Evolutionary conservation across 2,888 invertebrate species (phyloP).

Genomic region (Polietes domitor): DNA sequence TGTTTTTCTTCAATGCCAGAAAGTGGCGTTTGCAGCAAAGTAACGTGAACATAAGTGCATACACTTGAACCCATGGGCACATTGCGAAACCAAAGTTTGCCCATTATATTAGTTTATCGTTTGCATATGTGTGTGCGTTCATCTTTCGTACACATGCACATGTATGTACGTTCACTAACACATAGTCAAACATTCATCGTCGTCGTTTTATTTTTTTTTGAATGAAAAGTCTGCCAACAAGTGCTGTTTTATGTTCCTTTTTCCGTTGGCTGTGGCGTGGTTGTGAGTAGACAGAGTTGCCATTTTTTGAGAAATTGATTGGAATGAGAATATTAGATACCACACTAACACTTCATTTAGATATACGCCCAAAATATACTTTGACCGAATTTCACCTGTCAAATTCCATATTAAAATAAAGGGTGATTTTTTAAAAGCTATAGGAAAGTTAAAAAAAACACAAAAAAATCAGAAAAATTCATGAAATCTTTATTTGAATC

Average conservation of each 20-base stretch:
- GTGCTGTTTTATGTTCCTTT: not conserved
- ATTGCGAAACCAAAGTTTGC: not conserved
- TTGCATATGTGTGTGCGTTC: not conserved
- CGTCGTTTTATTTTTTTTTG: not conserved
- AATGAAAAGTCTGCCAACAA: not conserved
- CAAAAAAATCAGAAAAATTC: no score
- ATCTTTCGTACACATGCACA: not conserved
- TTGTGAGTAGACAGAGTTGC: not conserved
- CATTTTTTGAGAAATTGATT: not conserved
- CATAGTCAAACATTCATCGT: not conserved
- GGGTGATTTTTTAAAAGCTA: no score
- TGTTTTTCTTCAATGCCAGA: no score
- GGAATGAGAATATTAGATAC: no score
- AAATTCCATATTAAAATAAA: no score
- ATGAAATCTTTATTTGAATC: no score
- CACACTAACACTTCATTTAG: no score
- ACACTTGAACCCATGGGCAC: not conserved
- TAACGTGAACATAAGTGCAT: not conserved
- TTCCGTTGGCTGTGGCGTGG: not conserved
- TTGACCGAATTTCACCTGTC: no score
- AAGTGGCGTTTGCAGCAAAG: no score
- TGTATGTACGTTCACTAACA: not conserved
- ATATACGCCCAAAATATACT: no score
- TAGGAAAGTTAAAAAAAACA: no score
- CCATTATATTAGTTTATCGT: slow-evolving; percentile 5